These are phyloP conservation scores for Pandemis corylana DNA, from an alignment of 2,888 invertebrate genomes.

Conservation along the genomic window DNA sequence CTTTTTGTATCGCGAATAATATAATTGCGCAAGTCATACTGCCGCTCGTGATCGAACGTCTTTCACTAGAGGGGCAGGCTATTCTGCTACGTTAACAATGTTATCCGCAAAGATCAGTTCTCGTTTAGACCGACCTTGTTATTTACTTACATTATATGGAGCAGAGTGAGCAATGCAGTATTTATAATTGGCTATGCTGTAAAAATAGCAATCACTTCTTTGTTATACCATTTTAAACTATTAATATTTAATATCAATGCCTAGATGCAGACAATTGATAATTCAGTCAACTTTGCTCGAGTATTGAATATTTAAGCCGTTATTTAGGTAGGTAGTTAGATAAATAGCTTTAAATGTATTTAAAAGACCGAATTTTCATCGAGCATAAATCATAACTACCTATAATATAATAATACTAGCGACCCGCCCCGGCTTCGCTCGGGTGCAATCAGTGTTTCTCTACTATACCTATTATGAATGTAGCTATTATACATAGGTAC, in stretches of 20 bases:
- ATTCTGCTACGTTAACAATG: constrained; percentile 53
- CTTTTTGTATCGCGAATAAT: constrained; percentile 27
- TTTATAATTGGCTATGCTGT: constrained; percentile 19
- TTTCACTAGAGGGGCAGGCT: constrained; percentile 33
- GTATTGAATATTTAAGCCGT: neutral
- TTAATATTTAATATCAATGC: constrained; percentile 3
- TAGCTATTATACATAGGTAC: no score
- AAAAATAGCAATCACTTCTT: constrained; percentile 24
- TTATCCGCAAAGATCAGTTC: constrained; percentile 51
- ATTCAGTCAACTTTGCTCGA: neutral
- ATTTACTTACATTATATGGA: constrained; percentile 53
- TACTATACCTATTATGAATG: no score
- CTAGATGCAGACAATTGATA: neutral
- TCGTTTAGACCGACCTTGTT: constrained; percentile 55
- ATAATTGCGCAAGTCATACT: constrained; percentile 31
- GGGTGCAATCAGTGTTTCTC: no score
- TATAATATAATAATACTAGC: no score
- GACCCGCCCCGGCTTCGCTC: no score
- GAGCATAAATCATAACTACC: no score
- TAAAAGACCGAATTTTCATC: no score
- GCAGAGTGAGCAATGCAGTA: constrained; percentile 24
- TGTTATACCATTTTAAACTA: neutral
- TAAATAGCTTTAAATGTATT: no score
- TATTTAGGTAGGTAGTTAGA: no score
- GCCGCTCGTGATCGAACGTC: constrained; percentile 39